These are phyloP conservation scores for Pteropus alecto DNA, from an alignment of 2,113 vertebrate species.

Conservation along the genomic window DNA sequence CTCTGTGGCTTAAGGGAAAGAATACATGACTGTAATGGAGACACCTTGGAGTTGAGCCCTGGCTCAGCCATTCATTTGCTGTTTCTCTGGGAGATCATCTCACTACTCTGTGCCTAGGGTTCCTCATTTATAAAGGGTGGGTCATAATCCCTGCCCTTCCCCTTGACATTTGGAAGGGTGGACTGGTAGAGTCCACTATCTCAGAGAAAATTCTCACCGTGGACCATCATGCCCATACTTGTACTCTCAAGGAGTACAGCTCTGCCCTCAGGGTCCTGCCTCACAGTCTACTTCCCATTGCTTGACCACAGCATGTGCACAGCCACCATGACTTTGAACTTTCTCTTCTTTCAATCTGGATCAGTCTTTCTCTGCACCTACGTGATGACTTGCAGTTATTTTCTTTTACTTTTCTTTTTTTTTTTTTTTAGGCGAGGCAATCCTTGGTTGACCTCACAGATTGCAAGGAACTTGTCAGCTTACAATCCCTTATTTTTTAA, in stretches of 20 bases:
- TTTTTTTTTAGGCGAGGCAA: neutral
- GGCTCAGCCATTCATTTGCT: neutral
- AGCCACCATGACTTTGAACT: neutral
- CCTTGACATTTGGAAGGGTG: neutral
- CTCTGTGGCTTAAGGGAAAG: neutral
- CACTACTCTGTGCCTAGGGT: neutral
- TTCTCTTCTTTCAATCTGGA: neutral
- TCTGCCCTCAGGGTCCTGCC: too few relatives aligned
- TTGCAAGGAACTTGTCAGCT: too few relatives aligned
- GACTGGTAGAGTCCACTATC: neutral
- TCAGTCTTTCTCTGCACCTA: neutral
- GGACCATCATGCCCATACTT: too few relatives aligned
- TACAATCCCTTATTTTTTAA: too few relatives aligned
- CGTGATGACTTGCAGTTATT: neutral
- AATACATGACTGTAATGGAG: neutral
- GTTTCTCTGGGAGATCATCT: neutral
- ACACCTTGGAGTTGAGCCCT: accelerated
- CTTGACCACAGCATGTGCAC: neutral
- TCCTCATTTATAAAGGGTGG: neutral
- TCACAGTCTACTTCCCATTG: neutral
- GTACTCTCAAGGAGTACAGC: neutral
- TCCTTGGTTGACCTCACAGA: too few relatives aligned
- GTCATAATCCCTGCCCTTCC: neutral
- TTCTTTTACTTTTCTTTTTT: neutral
- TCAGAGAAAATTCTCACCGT: neutral